Evolutionary conservation across 2,888 invertebrate genomes (phyloP), one percentile per base, ranked within the genome.

Genomic region (Melinaea marsaeus): DNA sequence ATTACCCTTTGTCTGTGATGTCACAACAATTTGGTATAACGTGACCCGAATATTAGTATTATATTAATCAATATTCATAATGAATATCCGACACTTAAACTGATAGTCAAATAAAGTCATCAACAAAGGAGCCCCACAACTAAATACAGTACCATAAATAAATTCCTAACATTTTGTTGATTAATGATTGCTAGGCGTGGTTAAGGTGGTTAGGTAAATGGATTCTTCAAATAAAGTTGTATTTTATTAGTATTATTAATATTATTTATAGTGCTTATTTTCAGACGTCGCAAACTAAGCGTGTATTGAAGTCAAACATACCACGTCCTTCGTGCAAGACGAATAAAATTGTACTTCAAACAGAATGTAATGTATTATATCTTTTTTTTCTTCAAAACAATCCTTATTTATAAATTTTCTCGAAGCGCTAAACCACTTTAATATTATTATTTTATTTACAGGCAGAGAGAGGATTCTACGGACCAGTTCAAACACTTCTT

Each of bases 291-390:
- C 51, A 22, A 4, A 11, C 22, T 22, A 48, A 22, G 7, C 51
- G 51, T 22, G 51, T 32, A 11, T 11, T 3, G 32, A 51, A 32
- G 32, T 51, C 51, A 9, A 51, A 51, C 32, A 51, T 51, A 51
- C 51, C 51, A n/a, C 22, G 32, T 32, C 51, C 51, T 51, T 51
- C 51, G 32, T 6, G 51, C 32, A 22, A 32, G 9, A 51, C 32
- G 6, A 7, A 9, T 51, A 51, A 51, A 22, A n/a, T 32, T 32
- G 11, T 32, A 51, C 3, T 32, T 7, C 2, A 6, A 32, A 22
- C 32, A 51, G 32, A 51, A 51, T 32, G 51, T 51, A 51, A 51
- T 51, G 51, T 51, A 32, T 32, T 51, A 11, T 51, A 51, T 51
- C 32, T 32, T 32, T 22, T 32, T 51, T 32, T 6, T 2, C 13